phyloP scores from a whole-genome alignment of 1,140 invertebrate species.

The Calliphora vicina region DNA sequence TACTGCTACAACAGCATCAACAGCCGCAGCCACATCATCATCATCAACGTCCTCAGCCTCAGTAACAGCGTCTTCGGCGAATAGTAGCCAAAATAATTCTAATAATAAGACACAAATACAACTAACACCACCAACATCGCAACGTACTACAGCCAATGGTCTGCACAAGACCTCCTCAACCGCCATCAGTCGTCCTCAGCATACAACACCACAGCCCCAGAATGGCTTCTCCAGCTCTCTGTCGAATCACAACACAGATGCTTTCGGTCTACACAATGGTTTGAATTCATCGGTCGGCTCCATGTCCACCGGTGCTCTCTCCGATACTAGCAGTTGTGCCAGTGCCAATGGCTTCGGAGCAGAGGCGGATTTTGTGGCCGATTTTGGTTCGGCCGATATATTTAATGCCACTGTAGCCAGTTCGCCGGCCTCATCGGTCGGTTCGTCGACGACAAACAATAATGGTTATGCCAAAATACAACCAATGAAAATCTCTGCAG shows the following conservation, averaged over 20 bases:
- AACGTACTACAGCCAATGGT: conserved; percentile 55
- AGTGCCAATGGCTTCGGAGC: conserved; percentile 61
- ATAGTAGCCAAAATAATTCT: conserved; percentile 10
- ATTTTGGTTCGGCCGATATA: conserved; percentile 70
- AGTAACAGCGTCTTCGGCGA: conserved; percentile 40
- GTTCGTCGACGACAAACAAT: conserved; percentile 51
- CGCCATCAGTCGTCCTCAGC: conserved; percentile 57
- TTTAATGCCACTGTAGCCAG: conserved; percentile 62
- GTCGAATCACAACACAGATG: conserved; percentile 15
- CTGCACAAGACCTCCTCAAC: conserved; percentile 45
- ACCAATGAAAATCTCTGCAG: conserved; percentile 48
- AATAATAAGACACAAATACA: conserved; percentile 41
- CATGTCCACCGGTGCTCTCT: conserved; percentile 50
- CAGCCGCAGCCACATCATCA: conserved; percentile 41
- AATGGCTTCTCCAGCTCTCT: background rate
- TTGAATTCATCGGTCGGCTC: conserved; percentile 2
- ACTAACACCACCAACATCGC: conserved; percentile 58
- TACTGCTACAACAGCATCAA: conserved; percentile 41
- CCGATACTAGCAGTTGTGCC: conserved; percentile 58
- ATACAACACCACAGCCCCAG: conserved; percentile 43
- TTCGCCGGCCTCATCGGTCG: conserved; percentile 52
- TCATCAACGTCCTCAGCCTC: conserved; percentile 31
- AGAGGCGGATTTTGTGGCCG: conserved; percentile 69
- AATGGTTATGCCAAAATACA: conserved; percentile 62
- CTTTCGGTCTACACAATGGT: conserved; percentile 27